phyloP scores from a whole-genome alignment of 35 echinoderm and acorn worm genomes.

The Eucidaris tribuloides region DNA sequence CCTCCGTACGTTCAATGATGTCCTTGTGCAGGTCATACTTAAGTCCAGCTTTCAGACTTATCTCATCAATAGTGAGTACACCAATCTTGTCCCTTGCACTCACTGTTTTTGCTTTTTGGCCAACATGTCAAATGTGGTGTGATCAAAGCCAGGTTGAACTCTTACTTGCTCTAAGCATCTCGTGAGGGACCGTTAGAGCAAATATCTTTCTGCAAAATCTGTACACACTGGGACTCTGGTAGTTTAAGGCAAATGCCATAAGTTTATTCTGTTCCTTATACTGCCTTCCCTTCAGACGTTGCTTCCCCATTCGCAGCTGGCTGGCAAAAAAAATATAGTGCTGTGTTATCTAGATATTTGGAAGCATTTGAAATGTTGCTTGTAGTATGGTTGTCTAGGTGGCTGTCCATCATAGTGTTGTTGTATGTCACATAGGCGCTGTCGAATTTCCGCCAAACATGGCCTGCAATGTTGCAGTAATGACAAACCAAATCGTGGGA shows the following conservation, averaged over 20 bases:
- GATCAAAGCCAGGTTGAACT: slow-evolving; percentile 3
- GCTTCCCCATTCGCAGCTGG: slow-evolving; percentile 1
- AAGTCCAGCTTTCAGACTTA: slow-evolving; percentile 22
- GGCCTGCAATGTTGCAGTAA: too few relatives aligned
- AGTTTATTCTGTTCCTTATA: too few relatives aligned
- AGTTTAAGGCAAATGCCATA: slow-evolving; percentile 6
- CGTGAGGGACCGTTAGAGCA: slow-evolving; percentile 2
- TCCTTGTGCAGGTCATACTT: slow-evolving; percentile 7
- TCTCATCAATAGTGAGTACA: slow-evolving; percentile 9
- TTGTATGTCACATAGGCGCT: too few relatives aligned
- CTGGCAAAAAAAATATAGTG: slow-evolving; percentile 22
- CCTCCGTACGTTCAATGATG: slow-evolving; percentile 15
- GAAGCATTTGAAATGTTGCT: background rate
- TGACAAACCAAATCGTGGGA: too few relatives aligned
- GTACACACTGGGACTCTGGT: slow-evolving; percentile 15
- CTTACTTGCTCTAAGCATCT: slow-evolving; percentile 4
- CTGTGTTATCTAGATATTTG: background rate
- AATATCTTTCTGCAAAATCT: slow-evolving; percentile 17
- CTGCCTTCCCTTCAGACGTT: background rate
- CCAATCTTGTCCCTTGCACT: background rate
- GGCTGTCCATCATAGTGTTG: too few relatives aligned
- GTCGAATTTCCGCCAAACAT: too few relatives aligned
- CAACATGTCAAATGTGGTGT: slow-evolving; percentile 7
- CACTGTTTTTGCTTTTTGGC: background rate
- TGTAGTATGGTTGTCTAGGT: too few relatives aligned